Evolutionary conservation across 1,140 invertebrate species (phyloP).

Genomic region (Apolygus lucorum): DNA sequence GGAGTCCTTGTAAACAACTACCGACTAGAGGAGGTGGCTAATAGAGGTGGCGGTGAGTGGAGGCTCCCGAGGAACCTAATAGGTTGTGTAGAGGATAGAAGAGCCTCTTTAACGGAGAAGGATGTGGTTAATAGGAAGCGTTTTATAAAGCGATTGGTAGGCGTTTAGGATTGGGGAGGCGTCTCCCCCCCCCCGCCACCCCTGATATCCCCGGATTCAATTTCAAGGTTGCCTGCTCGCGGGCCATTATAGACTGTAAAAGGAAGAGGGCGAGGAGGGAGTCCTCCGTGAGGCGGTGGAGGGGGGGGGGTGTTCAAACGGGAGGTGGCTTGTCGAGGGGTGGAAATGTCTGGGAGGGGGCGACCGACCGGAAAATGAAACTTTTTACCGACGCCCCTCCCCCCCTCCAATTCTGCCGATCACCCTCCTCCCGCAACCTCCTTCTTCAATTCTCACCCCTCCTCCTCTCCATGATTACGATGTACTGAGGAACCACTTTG

Average conservation of each 20-base stretch:
- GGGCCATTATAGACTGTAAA: constrained; percentile 20
- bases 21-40: too few relatives aligned
- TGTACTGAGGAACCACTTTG: too few relatives aligned
- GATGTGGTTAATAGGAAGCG: constrained; percentile 13
- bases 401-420: too few relatives aligned
- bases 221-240: constrained; percentile 21
- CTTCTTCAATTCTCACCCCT: too few relatives aligned
- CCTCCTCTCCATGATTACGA: too few relatives aligned
- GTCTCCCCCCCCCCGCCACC: not conserved
- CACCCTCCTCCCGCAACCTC: too few relatives aligned
- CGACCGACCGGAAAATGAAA: constrained; percentile 22
- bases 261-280: not conserved
- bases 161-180: constrained; percentile 3
- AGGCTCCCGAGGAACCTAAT: too few relatives aligned
- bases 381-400: constrained; percentile 15
- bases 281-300: not conserved
- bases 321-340: not conserved
- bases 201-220: not conserved
- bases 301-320: not conserved
- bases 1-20: too few relatives aligned
- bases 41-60: too few relatives aligned
- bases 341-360: constrained; percentile 16
- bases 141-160: constrained; percentile 22
- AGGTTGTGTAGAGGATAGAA: too few relatives aligned
- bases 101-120: constrained; percentile 7